Evolutionary conservation across 2,113 vertebrate genomes (phyloP).

Genomic region (Guaruba guarouba): DNA sequence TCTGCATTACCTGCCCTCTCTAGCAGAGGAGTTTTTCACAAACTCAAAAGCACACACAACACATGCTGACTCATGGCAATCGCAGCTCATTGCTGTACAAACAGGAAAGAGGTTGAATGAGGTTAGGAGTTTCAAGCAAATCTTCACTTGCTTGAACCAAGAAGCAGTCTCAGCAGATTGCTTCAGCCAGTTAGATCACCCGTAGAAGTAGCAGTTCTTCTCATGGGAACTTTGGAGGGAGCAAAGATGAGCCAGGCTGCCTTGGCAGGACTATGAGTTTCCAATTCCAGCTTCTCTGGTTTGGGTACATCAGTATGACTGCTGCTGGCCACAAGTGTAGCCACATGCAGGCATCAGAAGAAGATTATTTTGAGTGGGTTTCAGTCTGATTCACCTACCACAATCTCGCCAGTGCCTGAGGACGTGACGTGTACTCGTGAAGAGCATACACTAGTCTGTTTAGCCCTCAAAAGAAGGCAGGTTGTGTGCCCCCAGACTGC

Average conservation of each 20-base stretch:
- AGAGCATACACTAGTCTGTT: not conserved
- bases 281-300: not conserved
- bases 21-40: not conserved
- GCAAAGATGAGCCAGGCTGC: not conserved
- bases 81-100: not conserved
- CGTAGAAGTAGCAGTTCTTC: accelerated
- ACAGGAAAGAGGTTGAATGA: not conserved
- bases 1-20: not conserved
- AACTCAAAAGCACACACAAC: not conserved
- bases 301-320: too few species aligned
- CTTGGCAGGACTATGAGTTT: accelerated
- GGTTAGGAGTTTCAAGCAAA: not conserved
- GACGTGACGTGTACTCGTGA: not conserved
- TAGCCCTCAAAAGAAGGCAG: not conserved
- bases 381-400: accelerated
- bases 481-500: accelerated
- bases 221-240: accelerated
- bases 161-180: not conserved
- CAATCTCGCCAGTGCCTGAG: accelerated
- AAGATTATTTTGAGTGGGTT: not conserved
- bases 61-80: not conserved
- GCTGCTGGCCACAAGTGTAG: not conserved
- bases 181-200: not conserved
- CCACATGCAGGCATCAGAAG: too few species aligned
- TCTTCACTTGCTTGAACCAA: not conserved